These are phyloP conservation scores for Drosophila pachea DNA, from an alignment of 1,140 invertebrate genomes.

Conservation along the genomic window DNA sequence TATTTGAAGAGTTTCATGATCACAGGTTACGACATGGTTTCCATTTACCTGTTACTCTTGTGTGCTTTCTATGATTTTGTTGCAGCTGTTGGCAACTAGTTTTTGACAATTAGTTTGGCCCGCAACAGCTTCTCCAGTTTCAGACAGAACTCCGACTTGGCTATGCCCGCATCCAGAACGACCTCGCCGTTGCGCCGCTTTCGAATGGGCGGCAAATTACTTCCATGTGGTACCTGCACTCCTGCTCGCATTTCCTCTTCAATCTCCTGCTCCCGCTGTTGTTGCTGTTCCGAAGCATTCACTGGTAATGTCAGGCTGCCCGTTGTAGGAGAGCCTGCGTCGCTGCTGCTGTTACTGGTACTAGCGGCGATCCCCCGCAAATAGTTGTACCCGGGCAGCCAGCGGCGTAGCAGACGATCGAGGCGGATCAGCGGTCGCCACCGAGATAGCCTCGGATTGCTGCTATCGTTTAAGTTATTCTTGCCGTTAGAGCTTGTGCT, in stretches of 20 bases:
- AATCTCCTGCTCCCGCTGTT: neutral
- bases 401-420: conserved; percentile 49
- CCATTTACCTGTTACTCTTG: neutral
- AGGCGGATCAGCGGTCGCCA: conserved; percentile 22
- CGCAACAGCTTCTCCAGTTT: conserved; percentile 46
- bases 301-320: too few species aligned
- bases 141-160: conserved; percentile 55
- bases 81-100: neutral
- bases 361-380: conserved; percentile 22
- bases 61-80: neutral
- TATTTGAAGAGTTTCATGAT: too few species aligned
- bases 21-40: neutral
- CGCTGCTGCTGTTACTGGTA: neutral
- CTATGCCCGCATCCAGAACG: conserved; percentile 45
- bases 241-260: neutral
- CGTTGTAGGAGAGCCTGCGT: too few species aligned
- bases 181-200: conserved; percentile 29
- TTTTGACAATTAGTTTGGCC: conserved; percentile 37
- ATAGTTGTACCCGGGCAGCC: conserved; percentile 51
- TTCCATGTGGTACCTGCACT: neutral
- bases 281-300: neutral
- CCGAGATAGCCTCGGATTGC: neutral
- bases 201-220: neutral
- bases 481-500: neutral
- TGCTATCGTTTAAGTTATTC: conserved; percentile 1